These are phyloP conservation scores for Serilophus lunatus DNA, from an alignment of 2,113 vertebrate genomes.

Conservation along the genomic window DNA sequence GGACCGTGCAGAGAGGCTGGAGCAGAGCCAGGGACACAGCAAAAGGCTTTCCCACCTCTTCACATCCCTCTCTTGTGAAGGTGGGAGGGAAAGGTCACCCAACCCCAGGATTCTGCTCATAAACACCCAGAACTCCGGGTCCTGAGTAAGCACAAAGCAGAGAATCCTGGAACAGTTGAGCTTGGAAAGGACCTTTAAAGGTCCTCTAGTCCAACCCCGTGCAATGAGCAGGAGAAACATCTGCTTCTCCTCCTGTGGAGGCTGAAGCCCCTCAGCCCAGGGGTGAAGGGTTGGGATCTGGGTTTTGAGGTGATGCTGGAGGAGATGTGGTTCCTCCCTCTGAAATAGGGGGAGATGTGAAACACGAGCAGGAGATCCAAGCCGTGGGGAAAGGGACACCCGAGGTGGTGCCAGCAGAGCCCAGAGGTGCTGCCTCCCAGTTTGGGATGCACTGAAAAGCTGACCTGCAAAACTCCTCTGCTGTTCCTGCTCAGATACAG, in stretches of 20 bases:
- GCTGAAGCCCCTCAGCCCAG: background rate
- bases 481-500: fast-evolving
- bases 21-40: fast-evolving
- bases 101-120: fast-evolving
- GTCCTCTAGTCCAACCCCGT: background rate
- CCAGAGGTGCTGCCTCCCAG: background rate
- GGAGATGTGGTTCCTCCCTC: background rate
- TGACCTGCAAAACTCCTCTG: background rate
- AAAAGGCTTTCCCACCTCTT: background rate
- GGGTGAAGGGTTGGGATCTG: background rate
- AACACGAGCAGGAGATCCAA: background rate
- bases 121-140: background rate
- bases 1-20: background rate
- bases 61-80: too few species aligned
- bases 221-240: background rate
- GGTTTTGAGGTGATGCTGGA: background rate
- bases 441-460: background rate
- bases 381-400: fast-evolving
- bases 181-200: background rate
- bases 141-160: background rate
- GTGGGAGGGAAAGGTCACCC: background rate
- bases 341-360: background rate
- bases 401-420: background rate
- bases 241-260: background rate
- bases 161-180: background rate